Evolutionary conservation across 2,888 invertebrate genomes (phyloP), one percentile per base, ranked within the genome.

Genomic region (Lissocephala sabroskyi): DNA sequence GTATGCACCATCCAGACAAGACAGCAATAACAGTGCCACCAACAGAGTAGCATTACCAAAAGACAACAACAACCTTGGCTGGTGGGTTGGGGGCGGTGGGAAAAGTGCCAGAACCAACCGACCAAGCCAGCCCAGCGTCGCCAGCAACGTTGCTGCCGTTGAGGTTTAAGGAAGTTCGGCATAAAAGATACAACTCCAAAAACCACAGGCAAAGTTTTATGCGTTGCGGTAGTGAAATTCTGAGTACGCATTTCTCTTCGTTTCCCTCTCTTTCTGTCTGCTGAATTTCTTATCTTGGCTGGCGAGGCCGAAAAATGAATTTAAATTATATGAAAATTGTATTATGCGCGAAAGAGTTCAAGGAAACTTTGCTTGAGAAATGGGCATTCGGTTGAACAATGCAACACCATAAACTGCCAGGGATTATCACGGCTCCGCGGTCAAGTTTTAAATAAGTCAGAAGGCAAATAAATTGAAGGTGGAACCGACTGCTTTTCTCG

Each of bases 321-420:
- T 66, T 66, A 67, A 73, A 66, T 66, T 66, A 67, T 64, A 66
- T 65, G 73, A 62, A 66, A 66, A 73, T 66, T 62, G 66, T 70
- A 65, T 62, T 59, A 65, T 59, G 43, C n/a, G n/a, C n/a, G n/a
- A n/a, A n/a, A n/a, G n/a, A 56, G 39, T 2, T 23, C 7, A 23
- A 23, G 23, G 23, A 23, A 23, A 23, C 7, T 23, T 3, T 7
- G 7, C 3, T 5, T 23, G 7, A 23, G 23, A 23, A 23, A 23
- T 23, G 23, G 23, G 23, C 23, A n/a, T n/a, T n/a, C n/a, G n/a
- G n/a, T n/a, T n/a, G n/a, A n/a, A n/a, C n/a, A n/a, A n/a, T n/a
- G n/a, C n/a, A n/a, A n/a, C n/a, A n/a, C n/a, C n/a, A n/a, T n/a
- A n/a, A n/a, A n/a, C n/a, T n/a, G n/a, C n/a, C n/a, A n/a, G n/a